Base-by-base conservation (phyloP, 2,113 vertebrate genomes). In the Nibea coibor region DNA sequence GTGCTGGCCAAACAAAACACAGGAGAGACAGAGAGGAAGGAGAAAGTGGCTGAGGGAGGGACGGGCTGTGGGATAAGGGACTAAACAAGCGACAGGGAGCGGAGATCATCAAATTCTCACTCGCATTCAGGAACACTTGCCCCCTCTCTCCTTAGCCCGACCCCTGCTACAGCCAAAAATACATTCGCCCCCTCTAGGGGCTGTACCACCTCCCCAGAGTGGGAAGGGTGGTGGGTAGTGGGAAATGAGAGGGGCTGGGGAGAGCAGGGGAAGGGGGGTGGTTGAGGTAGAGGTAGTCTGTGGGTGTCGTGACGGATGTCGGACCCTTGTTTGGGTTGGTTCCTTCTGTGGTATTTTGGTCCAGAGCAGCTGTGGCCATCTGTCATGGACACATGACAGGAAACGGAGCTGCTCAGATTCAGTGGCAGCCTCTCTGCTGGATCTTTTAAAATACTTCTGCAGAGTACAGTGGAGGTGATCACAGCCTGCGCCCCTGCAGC, bases 311-410 rank as follows among this genome's bases (percentile, higher is more conserved):
- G 56, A 10, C 84, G 62, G 74, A 31, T 70, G 62, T 66, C 65
- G 61, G 78, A 85, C 87, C 91, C 88, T 89, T 91, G 80, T 95
- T 94, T 90, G 89, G 91, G 89, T 89, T 66, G 83, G 81, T 88
- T 82, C 78, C 68, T 26, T 89, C 79, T 11, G 22, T 71, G 87
- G 78, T 99, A 99, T 99, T 98, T 98, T 96, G 95, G 97, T 96
- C 92, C 19, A 12, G 8, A 45, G 89, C 97, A 97, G 95, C 96
- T 98, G 97, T 88, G 92, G 87, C 90, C 93, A 95, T 95, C 96
- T 86, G 88, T 99, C 96, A 96, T 82, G 72, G 87, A 72, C 79
- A 65, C 62, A 57, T 87, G 64, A 73, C 70, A 73, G 71, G 78
- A 81, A 80, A 45, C 39, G 16, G 72, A 48, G 39, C 50, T 2